Evolutionary conservation across 2,113 vertebrate genomes (phyloP).

Genomic region (Dermatemys mawii): DNA sequence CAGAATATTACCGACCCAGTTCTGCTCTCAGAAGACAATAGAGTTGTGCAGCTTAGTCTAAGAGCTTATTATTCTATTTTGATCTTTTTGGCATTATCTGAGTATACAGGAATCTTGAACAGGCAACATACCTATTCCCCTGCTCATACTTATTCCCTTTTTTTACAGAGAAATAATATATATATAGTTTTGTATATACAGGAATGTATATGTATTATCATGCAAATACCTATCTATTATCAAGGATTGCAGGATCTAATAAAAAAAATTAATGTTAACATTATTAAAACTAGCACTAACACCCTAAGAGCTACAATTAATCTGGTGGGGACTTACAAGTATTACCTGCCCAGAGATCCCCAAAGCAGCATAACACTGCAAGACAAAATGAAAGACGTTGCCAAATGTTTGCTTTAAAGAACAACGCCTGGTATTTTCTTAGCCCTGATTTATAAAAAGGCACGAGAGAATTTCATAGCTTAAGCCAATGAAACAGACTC

Average conservation of each 20-base stretch:
- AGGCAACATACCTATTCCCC: background rate
- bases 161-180: background rate
- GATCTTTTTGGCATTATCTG: background rate
- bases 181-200: background rate
- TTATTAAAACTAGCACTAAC: background rate
- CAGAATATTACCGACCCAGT: background rate
- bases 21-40: background rate
- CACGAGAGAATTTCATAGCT: background rate
- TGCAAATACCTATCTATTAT: background rate
- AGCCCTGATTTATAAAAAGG: background rate
- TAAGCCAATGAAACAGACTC: background rate
- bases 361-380: background rate
- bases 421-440: background rate
- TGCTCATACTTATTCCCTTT: too few species aligned
- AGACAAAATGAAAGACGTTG: background rate
- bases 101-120: background rate
- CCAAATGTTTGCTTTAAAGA: background rate
- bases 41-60: background rate
- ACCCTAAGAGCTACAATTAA: background rate
- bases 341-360: background rate
- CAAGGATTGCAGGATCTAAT: background rate
- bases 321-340: background rate
- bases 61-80: background rate
- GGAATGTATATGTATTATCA: background rate
- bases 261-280: background rate